Base-by-base conservation (phyloP, 2,113 vertebrate species). In the Misgurnus mizolepis region DNA sequence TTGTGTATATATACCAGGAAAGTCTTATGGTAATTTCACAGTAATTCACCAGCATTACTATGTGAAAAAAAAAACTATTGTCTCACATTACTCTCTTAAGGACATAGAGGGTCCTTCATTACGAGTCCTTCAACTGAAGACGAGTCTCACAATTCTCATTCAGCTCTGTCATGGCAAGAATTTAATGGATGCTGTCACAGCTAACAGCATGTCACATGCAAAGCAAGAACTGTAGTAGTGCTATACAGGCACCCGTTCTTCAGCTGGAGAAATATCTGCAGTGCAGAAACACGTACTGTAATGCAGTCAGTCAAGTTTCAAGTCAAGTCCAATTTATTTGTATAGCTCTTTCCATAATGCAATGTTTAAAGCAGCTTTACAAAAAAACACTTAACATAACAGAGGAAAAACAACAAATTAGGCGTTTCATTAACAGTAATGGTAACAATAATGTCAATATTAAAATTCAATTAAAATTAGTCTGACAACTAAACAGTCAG, bases 71-170 rank as follows among this genome's bases (percentile, higher is more conserved):
- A 34, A 34, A 34, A 1, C 27, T 34, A 67, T 77, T 77, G 62
- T 67, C 75, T 77, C 75, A 55, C 34, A 55, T 41, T 14, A 77
- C 61, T 66, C 62, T 66, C 47, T 66, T 47, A 64, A 22, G 34
- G 75, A 18, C 61, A 17, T 10, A 8, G 62, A 53, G 74, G 50
- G 74, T 41, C 47, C 74, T 66, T 77, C 75, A 77, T 77, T 62
- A 66, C 49, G 39, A 77, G 75, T 66, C 62, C 75, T 77, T 77
- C 62, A 77, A 15, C 62, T 66, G 34, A 55, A 66, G 61, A 77
- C 18, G 22, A 39, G 22, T n/a, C 34, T 77, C 62, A 77, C 62
- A 61, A 66, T 66, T 66, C 39, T 66, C 62, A 55, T 62, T 55
- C 5, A 60, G 58, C 73, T 64, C 72, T 75, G 58, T 62, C 58